A percentile compares a stretch with the other conserved stretches of the same genome.
phyloP scores from a whole-genome alignment of 2,797 vertebrate species.

The Lacerta agilis region DNA sequence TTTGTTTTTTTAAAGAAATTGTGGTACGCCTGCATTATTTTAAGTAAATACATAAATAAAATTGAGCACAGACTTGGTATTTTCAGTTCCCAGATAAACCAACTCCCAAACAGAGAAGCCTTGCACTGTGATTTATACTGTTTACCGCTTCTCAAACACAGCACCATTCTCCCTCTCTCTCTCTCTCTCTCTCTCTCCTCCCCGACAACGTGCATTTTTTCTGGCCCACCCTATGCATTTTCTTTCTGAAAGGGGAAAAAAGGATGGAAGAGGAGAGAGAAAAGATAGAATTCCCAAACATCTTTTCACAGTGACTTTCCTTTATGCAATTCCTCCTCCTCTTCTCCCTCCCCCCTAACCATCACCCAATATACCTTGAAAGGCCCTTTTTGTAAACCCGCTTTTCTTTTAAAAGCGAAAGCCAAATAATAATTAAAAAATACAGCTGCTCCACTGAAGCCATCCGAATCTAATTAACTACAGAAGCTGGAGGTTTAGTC shows the following conservation, averaged over 20 bases:
- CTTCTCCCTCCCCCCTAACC: not conserved
- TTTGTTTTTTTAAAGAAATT: too few relatives aligned
- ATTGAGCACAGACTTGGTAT: constrained; percentile 7
- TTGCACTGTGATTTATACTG: constrained; percentile 33
- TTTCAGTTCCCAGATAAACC: constrained; percentile 24
- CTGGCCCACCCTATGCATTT: constrained; percentile 19
- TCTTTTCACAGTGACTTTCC: constrained; percentile 69
- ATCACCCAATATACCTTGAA: constrained; percentile 73
- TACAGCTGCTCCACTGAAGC: constrained; percentile 81
- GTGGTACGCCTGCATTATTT: too few relatives aligned
- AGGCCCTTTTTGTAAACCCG: constrained; percentile 74
- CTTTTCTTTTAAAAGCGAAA: constrained; percentile 64
- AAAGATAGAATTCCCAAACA: constrained; percentile 69
- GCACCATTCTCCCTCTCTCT: not conserved
- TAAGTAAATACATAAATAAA: too few relatives aligned
- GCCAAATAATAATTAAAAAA: constrained; percentile 30
- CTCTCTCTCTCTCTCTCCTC: not conserved
- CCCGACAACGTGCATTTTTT: constrained; percentile 39
- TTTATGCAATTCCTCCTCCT: constrained; percentile 63
- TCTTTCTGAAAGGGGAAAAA: constrained; percentile 12
- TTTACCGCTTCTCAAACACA: constrained; percentile 37
- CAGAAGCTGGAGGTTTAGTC: constrained; percentile 66
- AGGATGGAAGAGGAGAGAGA: not conserved
- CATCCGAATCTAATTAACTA: constrained; percentile 85
- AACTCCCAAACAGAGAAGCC: not conserved